Evolutionary conservation across 2,797 vertebrate species (phyloP).

Genomic region (Pangasius macronema): DNA sequence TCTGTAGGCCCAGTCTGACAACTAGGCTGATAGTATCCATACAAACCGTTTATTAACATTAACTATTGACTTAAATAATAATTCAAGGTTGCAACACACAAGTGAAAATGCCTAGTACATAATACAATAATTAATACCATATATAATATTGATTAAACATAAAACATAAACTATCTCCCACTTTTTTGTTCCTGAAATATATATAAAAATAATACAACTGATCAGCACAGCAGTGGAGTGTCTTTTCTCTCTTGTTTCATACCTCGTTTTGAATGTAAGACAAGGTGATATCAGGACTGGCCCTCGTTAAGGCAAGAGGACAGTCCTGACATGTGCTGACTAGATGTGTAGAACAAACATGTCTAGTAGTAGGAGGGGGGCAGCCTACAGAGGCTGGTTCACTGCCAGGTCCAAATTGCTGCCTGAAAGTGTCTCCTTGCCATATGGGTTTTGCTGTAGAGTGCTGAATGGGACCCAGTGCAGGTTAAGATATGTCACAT

Average conservation of each 20-base stretch:
- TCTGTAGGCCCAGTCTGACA: not conserved
- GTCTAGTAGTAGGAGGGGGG: slow-evolving; percentile 84
- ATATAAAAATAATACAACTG: slow-evolving; percentile 18
- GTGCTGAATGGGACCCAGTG: slow-evolving; percentile 82
- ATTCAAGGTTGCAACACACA: not conserved
- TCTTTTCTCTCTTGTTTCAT: slow-evolving; percentile 13
- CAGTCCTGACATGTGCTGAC: slow-evolving; percentile 63
- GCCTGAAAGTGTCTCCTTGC: slow-evolving; percentile 71
- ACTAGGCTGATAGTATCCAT: not conserved
- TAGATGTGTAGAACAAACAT: slow-evolving; percentile 85
- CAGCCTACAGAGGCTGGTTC: slow-evolving; percentile 73
- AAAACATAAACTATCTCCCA: not conserved
- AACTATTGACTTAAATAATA: not conserved
- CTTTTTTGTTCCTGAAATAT: not conserved
- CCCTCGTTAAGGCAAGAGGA: slow-evolving; percentile 58
- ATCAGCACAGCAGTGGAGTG: slow-evolving; percentile 8
- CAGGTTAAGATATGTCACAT: slow-evolving; percentile 90
- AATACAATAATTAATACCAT: not conserved
- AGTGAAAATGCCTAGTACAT: not conserved
- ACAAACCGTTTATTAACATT: not conserved
- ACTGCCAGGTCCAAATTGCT: slow-evolving; percentile 77
- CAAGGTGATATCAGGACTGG: slow-evolving; percentile 55
- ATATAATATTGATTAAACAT: not conserved
- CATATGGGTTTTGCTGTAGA: slow-evolving; percentile 90
- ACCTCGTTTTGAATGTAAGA: slow-evolving; percentile 36